phyloP scores from a whole-genome alignment of 2,888 invertebrate genomes.

The Harpagoxenus sublaevis region DNA sequence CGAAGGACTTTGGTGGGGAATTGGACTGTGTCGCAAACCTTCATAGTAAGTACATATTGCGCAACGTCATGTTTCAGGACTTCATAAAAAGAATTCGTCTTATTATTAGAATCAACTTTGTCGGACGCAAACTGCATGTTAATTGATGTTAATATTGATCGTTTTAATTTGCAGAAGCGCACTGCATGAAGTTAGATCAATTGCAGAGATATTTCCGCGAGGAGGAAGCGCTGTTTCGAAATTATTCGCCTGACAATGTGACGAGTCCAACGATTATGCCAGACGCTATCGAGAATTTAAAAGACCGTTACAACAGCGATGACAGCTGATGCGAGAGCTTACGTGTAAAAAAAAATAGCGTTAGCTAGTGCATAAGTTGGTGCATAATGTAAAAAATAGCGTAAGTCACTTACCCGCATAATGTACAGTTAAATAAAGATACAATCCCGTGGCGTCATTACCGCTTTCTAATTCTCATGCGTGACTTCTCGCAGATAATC shows the following conservation, averaged over 20 bases:
- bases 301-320: background rate
- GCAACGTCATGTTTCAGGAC: background rate
- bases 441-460: background rate
- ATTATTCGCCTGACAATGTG: constrained; percentile 49
- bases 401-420: background rate
- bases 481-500: background rate
- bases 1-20: constrained; percentile 89
- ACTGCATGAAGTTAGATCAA: constrained; percentile 73
- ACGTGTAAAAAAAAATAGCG: background rate
- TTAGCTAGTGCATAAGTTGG: no score
- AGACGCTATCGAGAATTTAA: background rate
- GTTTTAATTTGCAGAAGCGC: constrained; percentile 69
- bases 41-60: constrained; percentile 73
- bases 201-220: constrained; percentile 79
- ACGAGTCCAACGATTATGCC: background rate
- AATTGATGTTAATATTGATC: constrained; percentile 28
- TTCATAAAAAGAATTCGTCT: background rate
- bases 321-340: background rate
- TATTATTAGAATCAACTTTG: background rate
- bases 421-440: constrained; percentile 1
- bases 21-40: constrained; percentile 81
- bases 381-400: background rate
- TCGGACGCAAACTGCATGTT: background rate
- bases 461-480: background rate
- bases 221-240: constrained; percentile 78